Evolutionary conservation across 2,888 invertebrate genomes (phyloP), one percentile per base, ranked within the genome.

Genomic region (Molanna angustata): DNA sequence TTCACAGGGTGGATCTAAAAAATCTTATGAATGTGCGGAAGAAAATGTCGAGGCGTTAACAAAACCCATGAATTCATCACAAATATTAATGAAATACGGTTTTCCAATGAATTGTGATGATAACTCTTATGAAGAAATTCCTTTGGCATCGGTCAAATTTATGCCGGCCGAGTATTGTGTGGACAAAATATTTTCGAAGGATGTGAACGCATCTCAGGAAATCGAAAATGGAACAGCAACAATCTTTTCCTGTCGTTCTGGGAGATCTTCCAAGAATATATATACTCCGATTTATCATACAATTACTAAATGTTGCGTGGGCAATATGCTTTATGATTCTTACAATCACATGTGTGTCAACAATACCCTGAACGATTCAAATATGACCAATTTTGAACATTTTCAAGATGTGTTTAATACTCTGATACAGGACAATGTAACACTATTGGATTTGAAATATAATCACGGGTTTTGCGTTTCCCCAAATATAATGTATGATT

Each of bases 221-320:
- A 18, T 33, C 11, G 49, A 33, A 2, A 44, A 49, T 11, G 59
- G 53, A 9, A 31, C 49, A 3, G 13, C 54, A 7, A 43, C 56
- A 7, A 27, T 58, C 14, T 27, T 60, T n/a, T 48, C 49, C 2
- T 57, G 60, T 33, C n/a, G n/a, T n/a, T n/a, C n/a, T n/a, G n/a
- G n/a, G n/a, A n/a, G n/a, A n/a, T n/a, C n/a, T n/a, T n/a, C n/a
- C n/a, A n/a, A n/a, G n/a, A n/a, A n/a, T n/a, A n/a, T n/a, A n/a
- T n/a, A 21, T 11, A 32, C 14, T 17, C 42, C 47, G 2, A 46
- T 7, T 19, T 18, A 52, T n/a, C 52, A 67, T 50, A 66, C 67
- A 47, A 62, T 76, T 21, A 64, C 68, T 16, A 77, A 76, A 63
- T 77, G 77, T 63, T 77, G 77, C 62, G 67, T 67, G 7, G 64